A percentile compares a stretch with the other conserved stretches of the same genome.
Conservation (phyloP, 1,140 invertebrate genomes). For the Meloidogyne hapla region DNA sequence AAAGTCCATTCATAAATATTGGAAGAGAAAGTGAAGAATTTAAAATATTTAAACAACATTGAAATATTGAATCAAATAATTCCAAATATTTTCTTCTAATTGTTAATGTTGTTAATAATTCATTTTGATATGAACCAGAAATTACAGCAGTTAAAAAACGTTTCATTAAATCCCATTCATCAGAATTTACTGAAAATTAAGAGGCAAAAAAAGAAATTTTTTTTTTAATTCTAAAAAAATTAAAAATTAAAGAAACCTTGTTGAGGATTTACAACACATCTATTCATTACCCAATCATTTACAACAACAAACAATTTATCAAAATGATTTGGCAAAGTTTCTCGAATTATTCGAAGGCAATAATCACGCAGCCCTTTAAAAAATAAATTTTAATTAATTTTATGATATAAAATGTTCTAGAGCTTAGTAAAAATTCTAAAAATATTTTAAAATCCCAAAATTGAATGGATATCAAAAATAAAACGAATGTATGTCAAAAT, state of each 20-base stretch:
- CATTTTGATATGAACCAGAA: background rate
- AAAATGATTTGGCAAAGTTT: constrained; percentile 41
- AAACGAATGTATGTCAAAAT: no score
- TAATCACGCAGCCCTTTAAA: constrained; percentile 49
- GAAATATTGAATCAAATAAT: constrained; percentile 45
- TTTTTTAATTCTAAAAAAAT: no score
- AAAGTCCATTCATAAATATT: constrained; percentile 40
- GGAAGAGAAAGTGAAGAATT: background rate
- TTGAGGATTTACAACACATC: constrained; percentile 40
- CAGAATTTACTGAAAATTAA: constrained; percentile 25
- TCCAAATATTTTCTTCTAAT: constrained; percentile 32
- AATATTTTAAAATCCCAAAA: no score
- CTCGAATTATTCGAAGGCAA: constrained; percentile 41
- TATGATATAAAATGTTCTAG: no score
- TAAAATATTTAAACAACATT: constrained; percentile 17
- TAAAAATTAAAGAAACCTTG: constrained; percentile 18
- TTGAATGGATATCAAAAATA: no score
- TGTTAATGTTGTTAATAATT: constrained; percentile 31
- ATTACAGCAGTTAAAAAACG: constrained; percentile 52
- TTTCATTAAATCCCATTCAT: constrained; percentile 57
- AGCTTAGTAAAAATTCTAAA: no score
- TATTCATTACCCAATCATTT: constrained; percentile 41
- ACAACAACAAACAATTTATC: constrained; percentile 35
- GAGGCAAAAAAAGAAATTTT: background rate
- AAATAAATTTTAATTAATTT: constrained; percentile 5